Base-by-base conservation (phyloP, 2,888 invertebrate species). In the Drosophila kambysellisi region DNA sequence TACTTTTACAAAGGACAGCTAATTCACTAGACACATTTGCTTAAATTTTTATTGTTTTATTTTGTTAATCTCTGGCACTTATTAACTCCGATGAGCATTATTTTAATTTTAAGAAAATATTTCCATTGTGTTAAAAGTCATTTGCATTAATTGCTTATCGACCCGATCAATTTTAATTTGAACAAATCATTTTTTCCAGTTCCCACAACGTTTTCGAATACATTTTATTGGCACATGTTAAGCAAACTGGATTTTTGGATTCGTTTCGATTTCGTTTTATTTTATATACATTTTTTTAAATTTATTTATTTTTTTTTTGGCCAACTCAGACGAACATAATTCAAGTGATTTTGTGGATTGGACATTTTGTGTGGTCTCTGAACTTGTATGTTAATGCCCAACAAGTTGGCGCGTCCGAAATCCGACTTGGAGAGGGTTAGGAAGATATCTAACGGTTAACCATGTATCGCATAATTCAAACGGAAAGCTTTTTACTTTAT, bases 401-500 rank as follows among this genome's bases (percentile, higher is more conserved):
- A 37, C 48, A 51, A 52, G 62, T 58, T 53, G 48, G 48, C 57
- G 52, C 39, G 59, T 29, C 59, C 56, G 20, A 41, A 56, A 39
- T 46, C 46, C 46, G 17, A 9, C 30, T 15, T 20, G 12, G 50
- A 20, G 20, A 12, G 50, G 7, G 17, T 25, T 25, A 37, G 9
- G 7, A 6, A 41, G 32, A 12, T 17, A 7, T 20, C 58, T 85
- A 85, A 89, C 85, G 77, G 90, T 88, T 70, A 72, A 76, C 46
- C 74, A 76, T 79, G 88, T 79, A 58, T 72, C 77, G 63, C 48
- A 88, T 85, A 89, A 84, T 85, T 85, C 90, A 89, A 89, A 76
- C 73, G 69, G 81, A 87, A 90, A 89, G 87, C 89, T 86, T 86
- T 85, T 89, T 87, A 74, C 87, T 77, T 89, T 83, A 90, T 87